These are phyloP conservation scores for Calephelis nemesis DNA, from an alignment of 1,140 invertebrate species.

Conservation along the genomic window DNA sequence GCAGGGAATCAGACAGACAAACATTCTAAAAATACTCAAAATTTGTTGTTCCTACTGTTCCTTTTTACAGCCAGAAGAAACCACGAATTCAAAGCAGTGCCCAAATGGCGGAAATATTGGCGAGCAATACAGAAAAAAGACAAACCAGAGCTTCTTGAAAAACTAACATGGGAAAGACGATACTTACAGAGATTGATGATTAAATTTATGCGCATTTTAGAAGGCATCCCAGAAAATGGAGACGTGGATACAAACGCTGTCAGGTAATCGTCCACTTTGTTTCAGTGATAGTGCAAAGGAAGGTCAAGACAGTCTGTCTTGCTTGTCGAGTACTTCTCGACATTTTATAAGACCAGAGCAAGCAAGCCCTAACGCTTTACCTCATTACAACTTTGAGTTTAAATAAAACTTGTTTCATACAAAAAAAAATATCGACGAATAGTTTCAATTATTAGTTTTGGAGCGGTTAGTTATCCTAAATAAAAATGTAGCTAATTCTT, in stretches of 20 bases:
- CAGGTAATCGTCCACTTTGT: slow-evolving; percentile 44
- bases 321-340: too few species aligned
- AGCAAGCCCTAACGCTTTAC: too few species aligned
- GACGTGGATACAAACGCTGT: slow-evolving; percentile 79
- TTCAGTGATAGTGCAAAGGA: not conserved
- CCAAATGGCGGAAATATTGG: slow-evolving; percentile 97
- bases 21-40: not conserved
- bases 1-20: too few species aligned
- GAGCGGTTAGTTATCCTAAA: not conserved
- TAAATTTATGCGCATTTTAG: slow-evolving; percentile 93
- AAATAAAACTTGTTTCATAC: too few species aligned
- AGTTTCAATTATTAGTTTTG: not conserved
- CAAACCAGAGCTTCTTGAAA: slow-evolving; percentile 84
- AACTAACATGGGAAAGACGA: slow-evolving; percentile 91
- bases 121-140: slow-evolving; percentile 93
- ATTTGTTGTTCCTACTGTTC: not conserved
- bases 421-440: too few species aligned
- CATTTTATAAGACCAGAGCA: too few species aligned
- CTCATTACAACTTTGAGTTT: too few species aligned
- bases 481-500: not conserved
- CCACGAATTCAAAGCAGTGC: slow-evolving; percentile 90
- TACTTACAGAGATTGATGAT: slow-evolving; percentile 94
- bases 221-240: slow-evolving; percentile 85
- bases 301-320: too few species aligned
- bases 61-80: slow-evolving; percentile 83